Conservation (phyloP, 2,888 invertebrate species). For the Scaeva pyrastri region DNA sequence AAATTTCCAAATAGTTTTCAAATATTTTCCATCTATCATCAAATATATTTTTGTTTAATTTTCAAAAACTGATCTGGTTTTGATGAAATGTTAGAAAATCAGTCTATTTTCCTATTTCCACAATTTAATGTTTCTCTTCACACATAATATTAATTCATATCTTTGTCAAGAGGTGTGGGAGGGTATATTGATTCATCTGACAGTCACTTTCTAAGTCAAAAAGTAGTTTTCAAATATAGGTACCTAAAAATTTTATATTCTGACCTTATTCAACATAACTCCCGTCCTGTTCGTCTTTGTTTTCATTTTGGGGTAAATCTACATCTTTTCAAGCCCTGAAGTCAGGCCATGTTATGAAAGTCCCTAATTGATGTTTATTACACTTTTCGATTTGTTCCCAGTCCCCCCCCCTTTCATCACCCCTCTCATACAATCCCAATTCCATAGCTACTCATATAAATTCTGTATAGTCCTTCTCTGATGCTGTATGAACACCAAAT, state of each 20-base stretch:
- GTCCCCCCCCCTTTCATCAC: conserved; percentile 2
- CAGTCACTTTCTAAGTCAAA: conserved; percentile 15
- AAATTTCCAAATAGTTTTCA: conserved; percentile 9
- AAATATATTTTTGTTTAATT: neutral
- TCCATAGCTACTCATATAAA: neutral
- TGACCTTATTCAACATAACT: conserved; percentile 68
- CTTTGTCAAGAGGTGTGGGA: neutral
- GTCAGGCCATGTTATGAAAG: conserved; percentile 70
- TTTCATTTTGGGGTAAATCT: conserved; percentile 38
- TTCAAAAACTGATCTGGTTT: neutral
- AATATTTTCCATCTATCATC: neutral
- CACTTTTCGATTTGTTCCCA: conserved; percentile 73
- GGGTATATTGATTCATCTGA: neutral
- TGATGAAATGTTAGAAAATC: conserved; percentile 20
- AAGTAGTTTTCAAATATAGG: conserved; percentile 26
- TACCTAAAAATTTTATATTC: conserved; percentile 44
- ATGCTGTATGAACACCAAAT: neutral
- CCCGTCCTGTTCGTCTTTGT: neutral
- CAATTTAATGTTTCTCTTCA: conserved; percentile 12
- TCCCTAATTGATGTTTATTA: conserved; percentile 75
- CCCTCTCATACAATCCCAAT: too few relatives aligned
- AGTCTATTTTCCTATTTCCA: neutral
- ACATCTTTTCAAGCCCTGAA: conserved; percentile 68
- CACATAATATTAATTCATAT: neutral
- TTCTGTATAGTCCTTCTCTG: neutral